Evolutionary conservation across 2,113 vertebrate genomes (phyloP).

Genomic region (Syngnathus floridae): DNA sequence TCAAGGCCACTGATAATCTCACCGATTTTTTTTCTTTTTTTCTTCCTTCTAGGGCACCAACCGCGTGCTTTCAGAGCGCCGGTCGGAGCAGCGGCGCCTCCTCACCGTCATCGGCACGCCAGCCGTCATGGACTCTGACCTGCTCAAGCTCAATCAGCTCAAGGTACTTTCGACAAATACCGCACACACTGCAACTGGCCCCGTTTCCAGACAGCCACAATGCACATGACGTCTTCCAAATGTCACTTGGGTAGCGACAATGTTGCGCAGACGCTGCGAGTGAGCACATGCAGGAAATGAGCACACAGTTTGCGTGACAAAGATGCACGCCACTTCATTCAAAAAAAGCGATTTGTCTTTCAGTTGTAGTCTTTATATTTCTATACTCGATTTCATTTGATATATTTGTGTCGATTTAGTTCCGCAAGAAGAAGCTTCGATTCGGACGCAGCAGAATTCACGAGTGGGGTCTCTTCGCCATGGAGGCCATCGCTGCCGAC

Average conservation of each 20-base stretch:
- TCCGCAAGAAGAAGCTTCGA: conserved; percentile 90
- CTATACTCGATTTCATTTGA: no score
- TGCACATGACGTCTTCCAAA: background rate
- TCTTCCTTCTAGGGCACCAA: conserved; percentile 73
- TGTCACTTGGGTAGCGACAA: background rate
- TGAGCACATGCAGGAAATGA: background rate
- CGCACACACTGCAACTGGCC: background rate
- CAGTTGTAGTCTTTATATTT: background rate
- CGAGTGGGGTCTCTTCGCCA: conserved; percentile 92
- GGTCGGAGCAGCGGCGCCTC: conserved; percentile 85
- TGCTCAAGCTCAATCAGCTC: conserved; percentile 90
- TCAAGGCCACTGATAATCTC: conserved; percentile 21
- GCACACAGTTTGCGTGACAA: background rate
- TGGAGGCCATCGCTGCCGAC: conserved; percentile 92
- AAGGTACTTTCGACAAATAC: conserved; percentile 68
- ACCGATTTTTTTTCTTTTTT: background rate
- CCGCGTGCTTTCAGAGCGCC: conserved; percentile 80
- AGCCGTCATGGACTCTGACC: conserved; percentile 83
- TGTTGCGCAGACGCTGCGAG: background rate
- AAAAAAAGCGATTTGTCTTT: background rate
- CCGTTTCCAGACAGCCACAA: background rate
- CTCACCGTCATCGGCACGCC: conserved; percentile 84
- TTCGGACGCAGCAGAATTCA: conserved; percentile 92
- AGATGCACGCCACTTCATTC: background rate
- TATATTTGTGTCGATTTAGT: conserved; percentile 58